phyloP scores from a whole-genome alignment of 2,113 vertebrate genomes.

The Micronisus gabar region DNA sequence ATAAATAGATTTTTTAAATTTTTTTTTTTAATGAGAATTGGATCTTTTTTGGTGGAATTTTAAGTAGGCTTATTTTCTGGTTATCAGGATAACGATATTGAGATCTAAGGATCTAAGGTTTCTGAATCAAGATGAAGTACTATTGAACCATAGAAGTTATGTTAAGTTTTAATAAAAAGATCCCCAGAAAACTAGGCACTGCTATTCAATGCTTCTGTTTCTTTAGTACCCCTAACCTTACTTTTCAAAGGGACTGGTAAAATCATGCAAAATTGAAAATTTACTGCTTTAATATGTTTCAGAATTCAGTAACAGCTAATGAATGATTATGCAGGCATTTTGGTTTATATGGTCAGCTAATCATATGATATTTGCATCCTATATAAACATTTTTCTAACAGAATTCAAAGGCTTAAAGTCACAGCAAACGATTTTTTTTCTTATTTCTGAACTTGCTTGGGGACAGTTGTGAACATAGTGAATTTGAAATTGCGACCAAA shows the following conservation, averaged over 20 bases:
- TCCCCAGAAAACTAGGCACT: background rate
- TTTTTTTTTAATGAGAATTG: background rate
- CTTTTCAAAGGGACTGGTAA: background rate
- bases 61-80: background rate
- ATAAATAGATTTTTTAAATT: background rate
- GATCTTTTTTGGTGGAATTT: background rate
- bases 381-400: background rate
- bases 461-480: background rate
- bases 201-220: background rate
- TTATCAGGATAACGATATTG: background rate
- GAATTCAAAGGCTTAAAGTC: background rate
- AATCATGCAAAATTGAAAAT: background rate
- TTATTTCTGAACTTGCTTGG: background rate
- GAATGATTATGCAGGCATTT: background rate
- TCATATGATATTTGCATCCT: background rate
- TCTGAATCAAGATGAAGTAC: background rate
- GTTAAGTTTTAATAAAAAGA: background rate
- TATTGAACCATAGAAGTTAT: background rate
- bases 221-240: background rate
- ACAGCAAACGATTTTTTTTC: background rate
- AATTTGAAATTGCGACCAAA: background rate
- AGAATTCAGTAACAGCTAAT: background rate
- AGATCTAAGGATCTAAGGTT: background rate
- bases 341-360: background rate
- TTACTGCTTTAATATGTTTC: background rate